These are phyloP conservation scores for Lepilemur septentrionalis DNA, from an alignment of 2,797 vertebrate genomes.

Conservation along the genomic window DNA sequence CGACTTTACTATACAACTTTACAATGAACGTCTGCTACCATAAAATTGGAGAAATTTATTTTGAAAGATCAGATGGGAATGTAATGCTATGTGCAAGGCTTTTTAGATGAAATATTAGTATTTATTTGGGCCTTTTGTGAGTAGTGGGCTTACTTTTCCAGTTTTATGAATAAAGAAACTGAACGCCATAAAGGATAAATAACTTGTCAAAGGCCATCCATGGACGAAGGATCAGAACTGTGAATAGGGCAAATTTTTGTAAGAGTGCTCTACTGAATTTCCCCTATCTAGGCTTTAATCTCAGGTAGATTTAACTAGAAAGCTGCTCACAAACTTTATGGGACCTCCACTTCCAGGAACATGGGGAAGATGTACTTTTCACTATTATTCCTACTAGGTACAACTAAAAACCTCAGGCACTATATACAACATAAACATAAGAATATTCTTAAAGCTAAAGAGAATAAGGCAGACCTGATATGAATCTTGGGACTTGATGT, in stretches of 20 bases:
- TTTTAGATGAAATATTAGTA: not conserved
- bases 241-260: not conserved
- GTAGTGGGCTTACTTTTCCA: not conserved
- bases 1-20: not conserved
- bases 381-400: not conserved
- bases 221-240: not conserved
- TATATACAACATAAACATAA: not conserved
- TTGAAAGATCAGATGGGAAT: not conserved
- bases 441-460: not conserved
- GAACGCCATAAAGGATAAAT: not conserved
- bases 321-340: not conserved
- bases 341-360: not conserved
- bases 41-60: not conserved
- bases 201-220: not conserved
- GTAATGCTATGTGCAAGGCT: not conserved
- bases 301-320: not conserved
- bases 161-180: not conserved
- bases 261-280: not conserved
- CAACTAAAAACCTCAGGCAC: not conserved
- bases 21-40: not conserved
- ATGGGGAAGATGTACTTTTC: not conserved
- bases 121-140: not conserved
- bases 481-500: not conserved
- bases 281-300: fast-evolving
- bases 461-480: not conserved